Evolutionary conservation across 2,888 invertebrate genomes (phyloP).

Genomic region (Malacosoma neustria): DNA sequence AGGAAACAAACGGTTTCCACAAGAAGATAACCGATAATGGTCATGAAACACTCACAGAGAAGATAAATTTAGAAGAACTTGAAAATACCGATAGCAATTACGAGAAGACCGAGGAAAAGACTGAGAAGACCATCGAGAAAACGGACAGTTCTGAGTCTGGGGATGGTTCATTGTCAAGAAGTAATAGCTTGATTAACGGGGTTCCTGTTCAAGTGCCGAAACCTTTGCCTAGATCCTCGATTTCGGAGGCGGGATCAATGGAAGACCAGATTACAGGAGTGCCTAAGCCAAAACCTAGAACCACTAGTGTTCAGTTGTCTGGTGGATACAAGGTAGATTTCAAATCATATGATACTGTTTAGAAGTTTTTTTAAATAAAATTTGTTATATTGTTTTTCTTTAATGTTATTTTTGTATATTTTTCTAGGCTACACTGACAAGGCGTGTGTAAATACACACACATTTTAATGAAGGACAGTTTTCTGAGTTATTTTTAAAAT

Average conservation of each 20-base stretch:
- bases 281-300: slow-evolving; percentile 81
- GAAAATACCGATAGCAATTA: slow-evolving; percentile 23
- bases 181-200: slow-evolving; percentile 58
- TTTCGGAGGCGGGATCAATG: slow-evolving; percentile 78
- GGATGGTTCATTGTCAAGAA: slow-evolving; percentile 45
- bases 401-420: slow-evolving; percentile 7
- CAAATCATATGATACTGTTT: slow-evolving; percentile 84
- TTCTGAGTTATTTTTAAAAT: no score
- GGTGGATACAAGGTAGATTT: slow-evolving; percentile 42
- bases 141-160: slow-evolving; percentile 46
- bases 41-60: slow-evolving; percentile 29
- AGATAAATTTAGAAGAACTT: slow-evolving; percentile 24
- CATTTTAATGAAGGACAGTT: no score
- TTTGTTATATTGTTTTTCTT: slow-evolving; percentile 10
- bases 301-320: slow-evolving; percentile 76
- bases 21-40: slow-evolving; percentile 51
- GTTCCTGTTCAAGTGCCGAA: slow-evolving; percentile 77
- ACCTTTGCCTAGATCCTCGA: slow-evolving; percentile 86
- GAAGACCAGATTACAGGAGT: slow-evolving; percentile 58
- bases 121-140: slow-evolving; percentile 33
- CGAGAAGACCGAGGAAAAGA: slow-evolving; percentile 20
- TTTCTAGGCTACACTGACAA: no score
- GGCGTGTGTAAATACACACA: no score
- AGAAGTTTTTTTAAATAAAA: slow-evolving; percentile 9
- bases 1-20: slow-evolving; percentile 55